Evolutionary conservation across 2,113 vertebrate species (phyloP), one percentile per base, ranked within the genome.

Genomic region (Ceyx cyanopectus): DNA sequence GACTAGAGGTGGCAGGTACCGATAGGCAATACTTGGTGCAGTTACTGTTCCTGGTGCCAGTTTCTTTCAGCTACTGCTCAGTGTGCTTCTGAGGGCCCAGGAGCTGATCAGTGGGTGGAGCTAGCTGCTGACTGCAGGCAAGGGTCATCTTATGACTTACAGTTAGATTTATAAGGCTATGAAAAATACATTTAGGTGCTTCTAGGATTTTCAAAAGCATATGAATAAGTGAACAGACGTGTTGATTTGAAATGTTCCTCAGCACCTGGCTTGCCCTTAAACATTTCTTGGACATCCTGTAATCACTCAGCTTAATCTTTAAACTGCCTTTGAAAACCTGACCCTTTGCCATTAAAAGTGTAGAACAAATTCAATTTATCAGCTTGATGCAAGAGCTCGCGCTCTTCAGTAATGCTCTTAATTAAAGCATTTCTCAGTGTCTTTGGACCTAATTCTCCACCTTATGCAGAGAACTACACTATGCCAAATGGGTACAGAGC

Each of bases 381-480:
- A 12, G 29, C 27, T 62, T 93, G 79, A 93, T 70, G 69, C 60
- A 87, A 94, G 94, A 92, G 16, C 78, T 92, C 6, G 0, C 41
- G 93, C 12, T 83, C 11, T 62, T 86, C 76, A 40, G 46, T 69
- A 89, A 73, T 73, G 37, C 58, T 95, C 74, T 81, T 91, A 94
- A 94, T 96, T 93, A 95, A 94, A 91, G 48, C 77, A 48, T 94
- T 93, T 94, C 60, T 74, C 46, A 77, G 87, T 80, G 81, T 94
- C 87, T 92, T 96, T 96, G 95, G 96, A 93, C 94, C 75, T 48
- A 29, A 87, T 93, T 95, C 91, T 89, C 81, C 63, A 94, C 89
- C 92, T 96, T 96, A 89, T 93, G 94, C 92, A 94, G 70, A 63
- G 67, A 92, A 68, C 77, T 68, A 27, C 26, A 5, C 58, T 69